Percentiles rank a stretch among this genome's conserved stretches.
Evolutionary conservation across 1,140 invertebrate species (phyloP).

Genomic region (Sinella curviseta): DNA sequence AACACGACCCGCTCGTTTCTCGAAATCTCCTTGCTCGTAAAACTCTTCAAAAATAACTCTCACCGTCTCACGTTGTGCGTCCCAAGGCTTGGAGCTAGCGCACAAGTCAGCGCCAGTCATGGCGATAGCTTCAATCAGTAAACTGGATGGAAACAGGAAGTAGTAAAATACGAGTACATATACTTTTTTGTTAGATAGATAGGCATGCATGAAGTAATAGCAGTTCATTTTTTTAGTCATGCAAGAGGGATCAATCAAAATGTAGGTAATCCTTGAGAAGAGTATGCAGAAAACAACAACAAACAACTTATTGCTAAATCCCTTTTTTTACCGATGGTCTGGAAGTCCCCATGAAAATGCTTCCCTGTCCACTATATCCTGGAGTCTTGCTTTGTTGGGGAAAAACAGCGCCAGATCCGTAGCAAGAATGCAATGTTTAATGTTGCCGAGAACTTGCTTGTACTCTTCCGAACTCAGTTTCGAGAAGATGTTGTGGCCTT

Average conservation of each 20-base stretch:
- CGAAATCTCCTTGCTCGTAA: conserved; percentile 57
- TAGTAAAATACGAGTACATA: no score
- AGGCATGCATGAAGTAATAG: no score
- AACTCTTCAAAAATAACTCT: conserved; percentile 84
- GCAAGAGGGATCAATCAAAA: no score
- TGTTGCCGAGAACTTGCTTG: conserved; percentile 71
- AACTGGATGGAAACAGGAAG: no score
- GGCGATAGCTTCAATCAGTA: conserved; percentile 68
- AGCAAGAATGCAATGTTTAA: conserved; percentile 79
- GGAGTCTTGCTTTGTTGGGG: conserved; percentile 68
- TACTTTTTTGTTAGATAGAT: no score
- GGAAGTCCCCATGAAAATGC: conserved; percentile 65
- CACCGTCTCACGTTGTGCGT: conserved; percentile 77
- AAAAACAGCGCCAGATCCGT: conserved; percentile 81
- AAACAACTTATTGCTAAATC: no score
- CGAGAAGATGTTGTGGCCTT: conserved; percentile 78
- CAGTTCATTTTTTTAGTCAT: no score
- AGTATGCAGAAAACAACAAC: no score
- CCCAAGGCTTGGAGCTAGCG: conserved; percentile 78
- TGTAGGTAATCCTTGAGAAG: no score
- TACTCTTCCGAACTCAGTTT: conserved; percentile 73
- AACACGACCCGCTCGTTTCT: conserved; percentile 53
- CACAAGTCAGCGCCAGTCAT: conserved; percentile 84
- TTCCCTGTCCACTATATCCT: conserved; percentile 60
- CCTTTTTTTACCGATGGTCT: conserved; percentile 63